Evolutionary conservation across 2,797 vertebrate species (phyloP), one percentile per base, ranked within the genome.

Genomic region (Halcyon chelicuti): DNA sequence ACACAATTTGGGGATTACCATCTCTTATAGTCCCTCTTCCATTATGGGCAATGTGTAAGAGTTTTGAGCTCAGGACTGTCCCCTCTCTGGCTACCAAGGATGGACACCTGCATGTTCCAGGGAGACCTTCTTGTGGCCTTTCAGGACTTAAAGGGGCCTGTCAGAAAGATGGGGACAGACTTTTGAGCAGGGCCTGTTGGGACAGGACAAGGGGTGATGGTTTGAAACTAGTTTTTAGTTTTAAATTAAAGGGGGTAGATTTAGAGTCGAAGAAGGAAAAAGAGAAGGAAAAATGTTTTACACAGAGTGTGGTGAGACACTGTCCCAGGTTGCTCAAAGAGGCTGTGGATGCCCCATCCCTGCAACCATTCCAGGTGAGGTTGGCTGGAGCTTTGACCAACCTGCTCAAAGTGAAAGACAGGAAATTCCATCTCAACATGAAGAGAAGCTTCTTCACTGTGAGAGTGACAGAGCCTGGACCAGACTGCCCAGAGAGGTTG

Each of bases 31-130:
- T 52, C 31, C 29, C 29, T 66, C 16, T 76, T 44, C 18, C 15
- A 1, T 2, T 0, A 1, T 12, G 70, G 39, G 6, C 12, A 4
- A 3, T 11, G 10, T 6, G 25, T 39, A 9, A 80, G 67, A 29
- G 86, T n/a, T 17, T 15, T 26, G 40, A 40, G 29, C 60, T 89
- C 44, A 23, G 60, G 7, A 26, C 4, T 31, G 42, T 58, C 58
- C 12, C 3, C 9, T 67, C 42, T 63, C 12, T 35, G 37, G 37
- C 17, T 46, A 0, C 17, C 7, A 4, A 19, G 46, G 51, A 46
- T 1, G 11, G 29, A 20, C 33, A 31, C 25, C 25, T 78, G 33
- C 26, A 1, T 12, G 61, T 31, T 42, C 39, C 29, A 42, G 39
- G 29, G 29, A 63, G 61, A 63, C 19, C 40, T 63, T 63, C 26